A percentile compares a stretch with the other conserved stretches of the same genome.
These are phyloP conservation scores for Pygoscelis antarcticus DNA, from an alignment of 2,113 vertebrate species.

Conservation along the genomic window DNA sequence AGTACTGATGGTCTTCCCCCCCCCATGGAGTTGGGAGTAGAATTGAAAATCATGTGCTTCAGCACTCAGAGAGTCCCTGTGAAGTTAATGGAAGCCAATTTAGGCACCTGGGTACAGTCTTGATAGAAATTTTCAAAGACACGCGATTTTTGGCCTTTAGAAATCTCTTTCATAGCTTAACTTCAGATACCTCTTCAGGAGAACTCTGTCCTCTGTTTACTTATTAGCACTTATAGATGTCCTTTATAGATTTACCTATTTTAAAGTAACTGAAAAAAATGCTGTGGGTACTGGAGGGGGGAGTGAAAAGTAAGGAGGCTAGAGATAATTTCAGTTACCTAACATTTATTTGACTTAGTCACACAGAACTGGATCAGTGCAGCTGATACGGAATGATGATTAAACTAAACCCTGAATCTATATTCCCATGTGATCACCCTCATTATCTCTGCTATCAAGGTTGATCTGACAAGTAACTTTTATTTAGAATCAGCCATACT, in stretches of 20 bases:
- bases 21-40: background rate
- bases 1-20: background rate
- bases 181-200: background rate
- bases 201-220: background rate
- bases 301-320: background rate
- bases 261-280: background rate
- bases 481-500: slow-evolving; percentile 36
- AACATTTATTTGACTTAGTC: slow-evolving; percentile 57
- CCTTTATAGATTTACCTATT: background rate
- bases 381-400: slow-evolving; percentile 29
- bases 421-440: slow-evolving; percentile 56
- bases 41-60: background rate
- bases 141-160: background rate
- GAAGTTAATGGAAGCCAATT: slow-evolving; percentile 29
- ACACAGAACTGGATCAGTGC: slow-evolving; percentile 8
- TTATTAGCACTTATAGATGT: background rate
- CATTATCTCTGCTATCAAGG: slow-evolving; percentile 63
- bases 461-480: slow-evolving; percentile 72
- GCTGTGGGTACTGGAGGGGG: background rate
- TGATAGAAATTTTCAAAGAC: background rate
- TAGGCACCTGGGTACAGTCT: background rate
- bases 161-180: background rate
- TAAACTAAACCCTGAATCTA: slow-evolving; percentile 49
- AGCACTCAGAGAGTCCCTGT: background rate
- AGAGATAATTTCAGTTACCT: slow-evolving; percentile 48